A percentile compares a stretch with the other conserved stretches of the same genome.
Evolutionary conservation across 2,888 invertebrate genomes (phyloP).

Genomic region (Pseudeuparius sepicola): DNA sequence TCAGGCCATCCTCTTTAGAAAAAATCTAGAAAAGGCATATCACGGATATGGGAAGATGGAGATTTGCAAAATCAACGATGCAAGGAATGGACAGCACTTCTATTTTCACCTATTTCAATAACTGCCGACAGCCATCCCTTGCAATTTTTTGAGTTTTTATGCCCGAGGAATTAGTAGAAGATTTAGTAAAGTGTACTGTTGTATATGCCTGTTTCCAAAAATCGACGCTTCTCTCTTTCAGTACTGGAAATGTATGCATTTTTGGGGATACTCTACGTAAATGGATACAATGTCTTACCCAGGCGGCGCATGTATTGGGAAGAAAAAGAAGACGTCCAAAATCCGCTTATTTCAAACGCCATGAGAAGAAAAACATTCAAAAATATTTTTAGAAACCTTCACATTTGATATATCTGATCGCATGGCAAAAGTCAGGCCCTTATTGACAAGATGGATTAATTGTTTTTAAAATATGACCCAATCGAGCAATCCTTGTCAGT

Average conservation of each 20-base stretch:
- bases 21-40: neutral
- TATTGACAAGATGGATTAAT: constrained; percentile 8
- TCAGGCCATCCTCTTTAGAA: neutral
- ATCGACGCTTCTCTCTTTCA: neutral
- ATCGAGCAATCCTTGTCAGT: constrained; percentile 4
- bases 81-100: neutral
- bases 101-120: constrained; percentile 3
- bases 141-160: neutral
- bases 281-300: constrained; percentile 28
- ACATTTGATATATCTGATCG: constrained; percentile 11
- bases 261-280: constrained; percentile 25
- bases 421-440: constrained; percentile 8
- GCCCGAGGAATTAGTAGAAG: neutral
- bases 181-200: constrained; percentile 1
- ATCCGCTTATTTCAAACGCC: constrained; percentile 23
- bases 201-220: constrained; percentile 7
- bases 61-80: neutral
- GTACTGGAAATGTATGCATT: neutral
- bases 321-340: constrained; percentile 27
- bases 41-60: neutral
- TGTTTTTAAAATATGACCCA: neutral
- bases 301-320: constrained; percentile 28
- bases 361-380: constrained; percentile 23
- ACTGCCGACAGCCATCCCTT: constrained; percentile 4
- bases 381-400: constrained; percentile 14